Evolutionary conservation across 2,797 vertebrate species (phyloP).

Genomic region (Eutrigla gurnardus): DNA sequence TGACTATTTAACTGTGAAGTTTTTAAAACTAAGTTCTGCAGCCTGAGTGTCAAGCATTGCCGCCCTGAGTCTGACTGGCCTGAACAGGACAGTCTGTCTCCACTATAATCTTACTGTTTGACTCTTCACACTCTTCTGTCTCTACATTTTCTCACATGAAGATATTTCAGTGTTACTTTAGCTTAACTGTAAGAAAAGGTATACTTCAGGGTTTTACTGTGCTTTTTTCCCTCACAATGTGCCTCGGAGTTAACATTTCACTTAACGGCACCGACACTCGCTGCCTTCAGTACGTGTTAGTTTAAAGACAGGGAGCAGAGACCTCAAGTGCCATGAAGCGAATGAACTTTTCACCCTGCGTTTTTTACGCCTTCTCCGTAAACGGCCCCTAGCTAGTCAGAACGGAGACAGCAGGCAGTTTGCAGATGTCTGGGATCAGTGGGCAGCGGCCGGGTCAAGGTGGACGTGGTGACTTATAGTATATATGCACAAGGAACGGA

Average conservation of each 20-base stretch:
- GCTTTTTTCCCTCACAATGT: not conserved
- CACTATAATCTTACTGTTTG: slow-evolving; percentile 17
- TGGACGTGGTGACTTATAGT: slow-evolving; percentile 38
- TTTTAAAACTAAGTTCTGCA: slow-evolving; percentile 44
- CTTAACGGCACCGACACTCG: not conserved
- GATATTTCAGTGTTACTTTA: not conserved
- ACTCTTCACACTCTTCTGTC: not conserved
- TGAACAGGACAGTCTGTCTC: slow-evolving; percentile 9
- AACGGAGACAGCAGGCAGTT: not conserved
- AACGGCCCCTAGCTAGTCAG: slow-evolving; percentile 21
- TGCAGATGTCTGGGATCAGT: slow-evolving; percentile 35
- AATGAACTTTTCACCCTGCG: slow-evolving; percentile 26
- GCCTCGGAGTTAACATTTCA: slow-evolving; percentile 16
- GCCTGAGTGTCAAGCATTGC: slow-evolving; percentile 33
- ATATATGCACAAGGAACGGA: not conserved
- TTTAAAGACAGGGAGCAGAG: slow-evolving; percentile 20
- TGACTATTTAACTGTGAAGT: slow-evolving; percentile 29
- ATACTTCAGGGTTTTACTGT: not conserved
- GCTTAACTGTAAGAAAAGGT: not conserved
- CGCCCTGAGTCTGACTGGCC: slow-evolving; percentile 3
- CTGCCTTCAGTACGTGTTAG: slow-evolving; percentile 33
- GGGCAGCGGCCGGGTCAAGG: slow-evolving; percentile 36
- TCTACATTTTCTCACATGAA: not conserved
- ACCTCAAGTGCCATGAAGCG: not conserved
- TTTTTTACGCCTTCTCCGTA: slow-evolving; percentile 12